Evolutionary conservation across 2,113 vertebrate genomes (phyloP), one percentile per base, ranked within the genome.

Genomic region (Bothrops jararaca): DNA sequence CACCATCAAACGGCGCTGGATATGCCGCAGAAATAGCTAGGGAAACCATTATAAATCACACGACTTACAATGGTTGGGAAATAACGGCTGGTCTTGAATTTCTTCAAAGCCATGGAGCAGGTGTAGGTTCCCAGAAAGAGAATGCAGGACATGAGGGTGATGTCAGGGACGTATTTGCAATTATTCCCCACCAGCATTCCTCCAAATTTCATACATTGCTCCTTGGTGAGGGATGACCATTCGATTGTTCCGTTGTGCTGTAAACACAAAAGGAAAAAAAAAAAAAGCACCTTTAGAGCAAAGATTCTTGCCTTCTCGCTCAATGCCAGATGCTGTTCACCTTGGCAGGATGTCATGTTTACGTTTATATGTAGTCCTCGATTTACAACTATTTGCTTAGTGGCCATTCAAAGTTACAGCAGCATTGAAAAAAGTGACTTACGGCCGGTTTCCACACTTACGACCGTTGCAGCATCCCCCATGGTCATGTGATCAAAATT

Each of bases 91-190:
- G 97, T 98, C 98, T 99, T 99, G 97, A 99, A 99, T 95, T 99
- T 99, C 97, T 99, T 99, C 96, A 99, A 97, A 96, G 98, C 97
- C 99, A 99, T 99, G 89, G 99, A 99, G 95, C 98, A 98, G 88
- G 98, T 98, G 96, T 99, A 99, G 9, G 99, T 99, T 94, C 99
- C 99, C n/a, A 99, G 97, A 96, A 99, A 99, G 86, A 99, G 98
- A 96, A 99, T 99, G 94, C 98, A 99, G 91, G 99, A 99, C 98
- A 99, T 99, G 94, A 99, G 98, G 48, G 98, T 97, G 96, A 99
- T 98, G 96, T 99, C 99, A 1, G 99, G 99, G 91, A 99, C 98
- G 2, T 97, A 99, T 2, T 96, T 69, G 3, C 99, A 99, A 95
- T 97, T 97, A 91, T 98, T 98, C 48, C 99, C 99, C 94, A 98